A percentile compares a stretch with the other conserved stretches of the same genome.
Evolutionary conservation across 2,888 invertebrate genomes (phyloP).

Genomic region (Hemicrepidius hirtus): DNA sequence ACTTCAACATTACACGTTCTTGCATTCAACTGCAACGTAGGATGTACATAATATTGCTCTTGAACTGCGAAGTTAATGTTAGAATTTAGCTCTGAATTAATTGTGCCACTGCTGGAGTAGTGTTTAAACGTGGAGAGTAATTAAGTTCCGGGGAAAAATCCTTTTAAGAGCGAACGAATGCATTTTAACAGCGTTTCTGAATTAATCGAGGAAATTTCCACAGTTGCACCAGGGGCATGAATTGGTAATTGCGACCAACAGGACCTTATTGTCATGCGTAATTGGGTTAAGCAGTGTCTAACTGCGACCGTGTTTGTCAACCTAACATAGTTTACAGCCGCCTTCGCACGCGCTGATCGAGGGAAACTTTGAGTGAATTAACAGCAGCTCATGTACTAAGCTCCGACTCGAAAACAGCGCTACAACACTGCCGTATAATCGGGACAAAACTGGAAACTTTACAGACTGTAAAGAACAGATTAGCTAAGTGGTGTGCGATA

Average conservation of each 20-base stretch:
- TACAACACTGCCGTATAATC: slow-evolving; percentile 5
- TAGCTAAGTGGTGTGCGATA: slow-evolving; percentile 16
- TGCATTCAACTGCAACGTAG: too few species aligned
- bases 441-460: slow-evolving; percentile 12
- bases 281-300: slow-evolving; percentile 30
- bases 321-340: slow-evolving; percentile 11
- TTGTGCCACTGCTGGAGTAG: too few species aligned
- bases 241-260: slow-evolving; percentile 30
- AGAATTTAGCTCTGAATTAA: too few species aligned
- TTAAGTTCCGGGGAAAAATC: background rate
- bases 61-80: too few species aligned
- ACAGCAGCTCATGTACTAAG: slow-evolving; percentile 13
- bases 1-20: too few species aligned
- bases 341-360: slow-evolving; percentile 8
- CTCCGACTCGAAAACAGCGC: background rate
- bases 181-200: background rate
- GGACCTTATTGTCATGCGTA: slow-evolving; percentile 14
- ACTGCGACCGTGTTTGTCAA: slow-evolving; percentile 17
- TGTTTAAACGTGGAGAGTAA: background rate
- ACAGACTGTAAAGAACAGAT: slow-evolving; percentile 20
- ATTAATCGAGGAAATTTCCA: slow-evolving; percentile 1
- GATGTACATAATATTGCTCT: too few species aligned
- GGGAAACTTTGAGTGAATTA: slow-evolving; percentile 16
- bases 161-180: background rate
- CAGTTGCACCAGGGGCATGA: background rate